phyloP scores from a whole-genome alignment of 2,113 vertebrate species.

The Myotis brandtii region DNA sequence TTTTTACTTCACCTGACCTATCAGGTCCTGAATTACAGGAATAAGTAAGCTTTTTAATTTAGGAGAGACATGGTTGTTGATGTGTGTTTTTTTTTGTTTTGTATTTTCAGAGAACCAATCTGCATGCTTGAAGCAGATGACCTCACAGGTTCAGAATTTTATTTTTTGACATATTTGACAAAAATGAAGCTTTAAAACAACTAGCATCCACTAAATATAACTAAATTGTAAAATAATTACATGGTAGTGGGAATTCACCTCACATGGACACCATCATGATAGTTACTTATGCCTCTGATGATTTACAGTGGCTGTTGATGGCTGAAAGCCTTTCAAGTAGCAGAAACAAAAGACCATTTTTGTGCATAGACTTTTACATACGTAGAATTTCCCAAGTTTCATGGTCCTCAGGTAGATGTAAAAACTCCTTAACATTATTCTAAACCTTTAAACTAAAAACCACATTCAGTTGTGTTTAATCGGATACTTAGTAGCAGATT shows the following conservation, averaged over 20 bases:
- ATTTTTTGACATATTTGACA: not conserved
- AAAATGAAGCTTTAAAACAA: not conserved
- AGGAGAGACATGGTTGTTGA: not conserved
- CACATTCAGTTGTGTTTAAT: not conserved
- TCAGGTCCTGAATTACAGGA: not conserved
- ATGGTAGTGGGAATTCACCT: not conserved
- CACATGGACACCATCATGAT: not conserved
- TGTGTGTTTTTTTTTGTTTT: not conserved
- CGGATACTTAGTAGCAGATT: not conserved
- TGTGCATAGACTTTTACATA: not conserved
- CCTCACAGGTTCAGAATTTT: not conserved
- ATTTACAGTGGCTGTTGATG: not conserved
- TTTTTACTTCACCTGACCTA: not conserved
- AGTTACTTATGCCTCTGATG: not conserved
- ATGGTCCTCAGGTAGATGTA: not conserved
- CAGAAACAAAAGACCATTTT: not conserved
- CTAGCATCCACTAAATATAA: not conserved
- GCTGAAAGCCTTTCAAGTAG: not conserved
- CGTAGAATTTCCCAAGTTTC: not conserved
- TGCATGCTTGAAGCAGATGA: not conserved
- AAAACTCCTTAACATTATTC: not conserved
- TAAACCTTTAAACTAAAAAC: slow-evolving; percentile 25
- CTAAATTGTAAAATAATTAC: not conserved
- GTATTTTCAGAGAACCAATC: not conserved
- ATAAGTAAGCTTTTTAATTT: not conserved